phyloP scores from a whole-genome alignment of 1,140 invertebrate species.

The Drosophila bocqueti region DNA sequence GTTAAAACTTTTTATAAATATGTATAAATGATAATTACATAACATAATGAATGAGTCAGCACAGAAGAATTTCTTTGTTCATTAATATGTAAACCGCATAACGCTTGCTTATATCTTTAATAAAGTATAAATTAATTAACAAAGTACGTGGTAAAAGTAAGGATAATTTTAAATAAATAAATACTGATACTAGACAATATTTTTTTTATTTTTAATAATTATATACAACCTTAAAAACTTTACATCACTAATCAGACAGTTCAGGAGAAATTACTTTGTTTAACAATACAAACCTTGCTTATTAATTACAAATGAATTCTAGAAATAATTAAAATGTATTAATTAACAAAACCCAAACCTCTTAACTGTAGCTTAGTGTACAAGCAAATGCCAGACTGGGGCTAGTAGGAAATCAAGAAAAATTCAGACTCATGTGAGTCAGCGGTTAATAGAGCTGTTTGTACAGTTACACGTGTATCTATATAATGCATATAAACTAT shows the following conservation, averaged over 20 bases:
- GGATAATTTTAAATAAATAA: neutral
- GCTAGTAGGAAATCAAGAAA: constrained; percentile 50
- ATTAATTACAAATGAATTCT: neutral
- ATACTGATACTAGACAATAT: too few species aligned
- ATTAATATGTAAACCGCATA: too few species aligned
- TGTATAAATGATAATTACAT: too few species aligned
- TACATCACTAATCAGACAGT: neutral
- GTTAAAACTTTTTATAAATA: too few species aligned
- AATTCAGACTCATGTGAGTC: constrained; percentile 43
- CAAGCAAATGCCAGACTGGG: constrained; percentile 14
- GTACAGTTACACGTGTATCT: constrained; percentile 47
- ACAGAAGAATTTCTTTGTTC: too few species aligned
- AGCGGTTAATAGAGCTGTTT: constrained; percentile 42
- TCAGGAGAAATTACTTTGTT: neutral
- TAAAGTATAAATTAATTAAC: too few species aligned
- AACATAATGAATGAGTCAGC: too few species aligned
- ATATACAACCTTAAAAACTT: too few species aligned
- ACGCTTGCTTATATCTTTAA: too few species aligned
- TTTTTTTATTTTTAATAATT: too few species aligned
- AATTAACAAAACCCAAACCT: neutral
- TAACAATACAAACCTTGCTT: neutral
- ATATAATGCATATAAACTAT: constrained; percentile 6
- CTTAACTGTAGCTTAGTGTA: constrained; percentile 33
- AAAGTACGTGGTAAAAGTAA: too few species aligned
- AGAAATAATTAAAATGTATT: neutral